Evolutionary conservation across 2,888 invertebrate species (phyloP), one percentile per base, ranked within the genome.

Genomic region (Miltochrista miniata): DNA sequence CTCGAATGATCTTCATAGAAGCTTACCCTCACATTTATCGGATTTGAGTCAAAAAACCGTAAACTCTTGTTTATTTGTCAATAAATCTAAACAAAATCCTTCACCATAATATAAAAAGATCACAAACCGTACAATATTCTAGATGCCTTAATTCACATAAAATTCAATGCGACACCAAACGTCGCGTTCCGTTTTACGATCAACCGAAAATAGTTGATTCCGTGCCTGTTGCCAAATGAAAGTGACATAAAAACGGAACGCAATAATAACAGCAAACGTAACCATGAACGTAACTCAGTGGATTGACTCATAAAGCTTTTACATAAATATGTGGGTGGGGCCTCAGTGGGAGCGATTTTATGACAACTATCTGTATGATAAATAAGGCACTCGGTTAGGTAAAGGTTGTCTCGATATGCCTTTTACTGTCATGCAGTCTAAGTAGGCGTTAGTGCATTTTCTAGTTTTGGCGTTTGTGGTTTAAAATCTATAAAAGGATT

Each of bases 271-370:
- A 83, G 76, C 74, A 76, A 76, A 75, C 82, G 80, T 83, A 83
- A 84, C 84, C 82, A 76, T 74, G 76, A 76, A 75, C 82, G 80
- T 79, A 81, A 79, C 80, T 80, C 83, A 77, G 71, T 75, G 78
- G 81, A 87, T 86, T 84, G 86, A 85, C 81, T 83, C 87, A 79
- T 86, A 86, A 85, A 84, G 78, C 76, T 77, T 81, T 81, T 75
- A 78, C 79, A 76, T 83, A 79, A 83, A 84, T 78, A 81, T 68
- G 54, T 54, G 44, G 60, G 71, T 63, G 53, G 41, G 70, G 72
- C 7, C 13, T 9, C 43, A 63, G 55, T 74, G 49, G 0, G 0
- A 63, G 79, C 78, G 78, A 47, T 47, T 57, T 51, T 40, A 42
- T 43, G 12, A 1, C n/a, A 39, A 35, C 14, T 31, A 44, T 49